phyloP scores from a whole-genome alignment of 2,797 vertebrate genomes.

The Myotis planiceps region DNA sequence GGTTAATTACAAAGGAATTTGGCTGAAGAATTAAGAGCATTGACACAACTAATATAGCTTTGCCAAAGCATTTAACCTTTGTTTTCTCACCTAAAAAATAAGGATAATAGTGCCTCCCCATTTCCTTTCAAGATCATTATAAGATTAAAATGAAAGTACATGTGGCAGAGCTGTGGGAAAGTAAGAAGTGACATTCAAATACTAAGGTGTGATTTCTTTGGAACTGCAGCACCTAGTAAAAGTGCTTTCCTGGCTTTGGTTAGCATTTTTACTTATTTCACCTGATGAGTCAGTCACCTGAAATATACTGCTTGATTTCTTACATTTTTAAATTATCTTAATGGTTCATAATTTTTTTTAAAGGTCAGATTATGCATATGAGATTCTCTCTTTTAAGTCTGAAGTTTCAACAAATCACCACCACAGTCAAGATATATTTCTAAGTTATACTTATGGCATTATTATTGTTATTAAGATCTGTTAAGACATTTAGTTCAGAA shows the following conservation, averaged over 20 bases:
- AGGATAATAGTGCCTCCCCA: not conserved
- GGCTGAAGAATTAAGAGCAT: not conserved
- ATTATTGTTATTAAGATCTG: not conserved
- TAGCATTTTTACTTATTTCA: not conserved
- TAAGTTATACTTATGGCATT: not conserved
- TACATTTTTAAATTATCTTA: not conserved
- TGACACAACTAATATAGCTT: not conserved
- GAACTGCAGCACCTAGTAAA: not conserved
- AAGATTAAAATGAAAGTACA: constrained; percentile 20
- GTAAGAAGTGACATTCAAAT: not conserved
- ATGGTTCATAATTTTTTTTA: constrained; percentile 10
- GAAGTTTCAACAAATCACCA: not conserved
- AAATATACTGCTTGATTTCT: constrained; percentile 33
- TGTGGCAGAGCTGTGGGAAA: not conserved
- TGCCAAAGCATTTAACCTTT: constrained; percentile 1
- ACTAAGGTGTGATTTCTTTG: not conserved
- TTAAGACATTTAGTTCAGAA: constrained; percentile 2
- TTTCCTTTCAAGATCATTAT: constrained; percentile 49
- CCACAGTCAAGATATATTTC: not conserved
- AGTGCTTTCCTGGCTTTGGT: constrained; percentile 9
- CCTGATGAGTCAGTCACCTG: constrained; percentile 29
- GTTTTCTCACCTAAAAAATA: not conserved
- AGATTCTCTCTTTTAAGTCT: not conserved
- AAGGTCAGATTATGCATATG: not conserved
- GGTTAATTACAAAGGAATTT: not conserved